Base-by-base conservation (phyloP, 2,113 vertebrate genomes). In the Steatornis caripensis region DNA sequence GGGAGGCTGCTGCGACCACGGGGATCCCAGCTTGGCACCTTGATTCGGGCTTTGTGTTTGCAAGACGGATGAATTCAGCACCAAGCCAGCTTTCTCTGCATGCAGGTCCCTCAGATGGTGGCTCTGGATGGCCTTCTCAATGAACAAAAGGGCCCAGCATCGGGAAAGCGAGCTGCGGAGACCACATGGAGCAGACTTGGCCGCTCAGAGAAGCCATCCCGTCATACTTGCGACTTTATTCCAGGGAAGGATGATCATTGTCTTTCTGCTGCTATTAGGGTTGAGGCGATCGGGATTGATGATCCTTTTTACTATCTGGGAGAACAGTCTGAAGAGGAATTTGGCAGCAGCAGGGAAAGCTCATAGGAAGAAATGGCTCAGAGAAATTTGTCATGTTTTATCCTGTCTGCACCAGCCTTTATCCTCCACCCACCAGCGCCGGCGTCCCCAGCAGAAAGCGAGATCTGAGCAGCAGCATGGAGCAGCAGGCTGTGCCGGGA, bases 221-320 rank as follows among this genome's bases (percentile, higher is more conserved):
- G 51, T 48, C 34, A 15, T 8, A 61, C 24, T 36, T 55, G 14
- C 0, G 2, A 58, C 43, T 64, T 92, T 72, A 74, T 77, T 68
- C 37, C 57, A 74, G n/a, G 49, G 21, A 85, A 90, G 17, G 49
- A 77, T 54, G n/a, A n/a, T n/a, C n/a, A n/a, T n/a, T n/a, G n/a
- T n/a, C n/a, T n/a, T n/a, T n/a, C n/a, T n/a, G n/a, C n/a, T n/a
- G n/a, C n/a, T n/a, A n/a, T n/a, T n/a, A n/a, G n/a, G n/a, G n/a
- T n/a, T n/a, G n/a, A n/a, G 61, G 72, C 77, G 82, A 92, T 89
- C 57, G 69, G 95, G 74, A 95, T 53, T 93, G 89, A 96, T 93
- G 91, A 72, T 68, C 57, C 48, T 93, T 96, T 94, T 92, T 84
- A 94, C 74, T 75, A 65, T 74, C 77, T 68, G 65, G 74, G 57